These are phyloP conservation scores for Drosophila biarmipes DNA, from an alignment of 1,140 invertebrate species.

Conservation along the genomic window DNA sequence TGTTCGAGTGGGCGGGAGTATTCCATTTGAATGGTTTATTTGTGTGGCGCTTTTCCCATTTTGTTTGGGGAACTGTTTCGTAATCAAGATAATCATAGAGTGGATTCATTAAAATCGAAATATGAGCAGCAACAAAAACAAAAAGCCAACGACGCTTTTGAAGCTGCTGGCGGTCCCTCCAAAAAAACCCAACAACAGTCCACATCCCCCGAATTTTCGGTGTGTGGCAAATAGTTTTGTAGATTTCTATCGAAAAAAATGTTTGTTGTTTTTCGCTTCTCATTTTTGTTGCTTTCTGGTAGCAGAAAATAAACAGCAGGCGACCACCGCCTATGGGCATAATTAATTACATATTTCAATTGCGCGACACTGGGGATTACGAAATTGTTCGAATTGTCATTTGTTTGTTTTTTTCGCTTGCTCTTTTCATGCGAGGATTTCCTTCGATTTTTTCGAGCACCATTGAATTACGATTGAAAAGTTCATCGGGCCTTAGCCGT, in stretches of 20 bases:
- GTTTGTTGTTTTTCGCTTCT: constrained; percentile 45
- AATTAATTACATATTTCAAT: constrained; percentile 81
- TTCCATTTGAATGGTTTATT: constrained; percentile 61
- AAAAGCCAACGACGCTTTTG: constrained; percentile 45
- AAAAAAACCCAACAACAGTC: constrained; percentile 2
- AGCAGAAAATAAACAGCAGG: constrained; percentile 73
- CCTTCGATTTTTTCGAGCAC: constrained; percentile 25
- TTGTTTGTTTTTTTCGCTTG: constrained; percentile 23
- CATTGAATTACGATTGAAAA: constrained; percentile 24
- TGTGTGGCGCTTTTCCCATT: constrained; percentile 31
- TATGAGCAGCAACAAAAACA: constrained; percentile 68
- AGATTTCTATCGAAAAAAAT: constrained; percentile 67
- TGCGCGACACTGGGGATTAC: constrained; percentile 74
- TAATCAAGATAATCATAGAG: constrained; percentile 78
- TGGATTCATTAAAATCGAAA: constrained; percentile 77
- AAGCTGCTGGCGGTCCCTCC: constrained; percentile 42
- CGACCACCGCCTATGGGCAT: constrained; percentile 58
- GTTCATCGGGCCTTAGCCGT: constrained; percentile 13
- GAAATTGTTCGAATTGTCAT: constrained; percentile 55
- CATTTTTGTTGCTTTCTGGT: constrained; percentile 56
- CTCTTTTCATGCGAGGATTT: constrained; percentile 28
- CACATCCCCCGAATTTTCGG: constrained; percentile 7
- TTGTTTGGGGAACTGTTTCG: constrained; percentile 48
- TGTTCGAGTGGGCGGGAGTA: constrained; percentile 50
- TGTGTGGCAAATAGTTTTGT: constrained; percentile 77